Percentiles rank a stretch among this genome's conserved stretches.
Evolutionary conservation across 2,113 vertebrate species (phyloP).

Genomic region (Desmodus rotundus): DNA sequence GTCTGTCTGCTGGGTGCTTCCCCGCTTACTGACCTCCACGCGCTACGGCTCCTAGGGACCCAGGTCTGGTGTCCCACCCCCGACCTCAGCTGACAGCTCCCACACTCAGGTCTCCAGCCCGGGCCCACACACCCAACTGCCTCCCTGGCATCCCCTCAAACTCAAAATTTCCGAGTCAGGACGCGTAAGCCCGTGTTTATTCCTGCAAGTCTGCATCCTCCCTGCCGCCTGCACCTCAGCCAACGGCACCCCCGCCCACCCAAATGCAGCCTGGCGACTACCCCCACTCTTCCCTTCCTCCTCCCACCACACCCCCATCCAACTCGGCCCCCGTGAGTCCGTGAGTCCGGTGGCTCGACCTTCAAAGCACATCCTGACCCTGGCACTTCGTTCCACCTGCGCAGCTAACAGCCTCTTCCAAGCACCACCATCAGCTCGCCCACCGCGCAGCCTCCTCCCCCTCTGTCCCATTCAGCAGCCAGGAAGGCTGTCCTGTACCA

Average conservation of each 20-base stretch:
- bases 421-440: too few species aligned
- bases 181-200: fast-evolving
- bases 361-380: background rate
- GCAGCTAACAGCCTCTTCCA: background rate
- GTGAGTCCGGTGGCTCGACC: background rate
- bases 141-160: background rate
- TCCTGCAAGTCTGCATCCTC: background rate
- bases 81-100: background rate
- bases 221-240: background rate
- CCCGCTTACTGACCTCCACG: background rate
- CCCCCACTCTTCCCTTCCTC: background rate
- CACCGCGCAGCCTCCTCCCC: too few species aligned
- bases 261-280: too few species aligned
- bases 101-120: background rate
- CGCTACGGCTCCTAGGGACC: background rate
- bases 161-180: background rate
- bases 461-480: background rate
- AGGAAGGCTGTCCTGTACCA: background rate
- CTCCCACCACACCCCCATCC: fast-evolving
- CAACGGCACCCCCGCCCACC: fast-evolving
- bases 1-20: background rate
- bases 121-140: background rate
- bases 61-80: background rate
- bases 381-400: background rate
- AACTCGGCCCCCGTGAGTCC: background rate